Conservation (phyloP, 1,140 invertebrate genomes). For the Leptinotarsa lineolata region DNA sequence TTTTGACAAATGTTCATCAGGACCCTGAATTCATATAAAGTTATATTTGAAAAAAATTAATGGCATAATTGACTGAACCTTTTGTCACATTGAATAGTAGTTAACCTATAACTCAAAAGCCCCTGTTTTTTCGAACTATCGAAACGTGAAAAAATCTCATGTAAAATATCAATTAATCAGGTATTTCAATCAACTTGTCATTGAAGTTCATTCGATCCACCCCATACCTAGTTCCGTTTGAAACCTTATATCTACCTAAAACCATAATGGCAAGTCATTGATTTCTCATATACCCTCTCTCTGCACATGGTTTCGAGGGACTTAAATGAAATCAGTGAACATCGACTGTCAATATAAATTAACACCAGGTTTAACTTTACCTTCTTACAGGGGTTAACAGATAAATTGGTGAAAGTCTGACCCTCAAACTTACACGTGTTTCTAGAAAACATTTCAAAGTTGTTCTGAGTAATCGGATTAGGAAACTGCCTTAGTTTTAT, state of each 20-base stretch:
- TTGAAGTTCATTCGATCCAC: neutral
- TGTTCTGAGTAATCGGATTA: too few species aligned
- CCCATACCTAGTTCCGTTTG: conserved; percentile 14
- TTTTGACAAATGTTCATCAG: too few species aligned
- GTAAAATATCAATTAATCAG: conserved; percentile 1
- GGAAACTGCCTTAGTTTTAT: too few species aligned
- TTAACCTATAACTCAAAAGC: too few species aligned
- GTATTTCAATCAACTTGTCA: conserved; percentile 11
- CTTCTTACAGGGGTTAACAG: neutral
- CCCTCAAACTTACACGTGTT: too few species aligned
- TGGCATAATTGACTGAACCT: too few species aligned
- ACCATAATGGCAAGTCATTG: conserved; percentile 12
- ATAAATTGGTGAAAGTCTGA: conserved; percentile 6
- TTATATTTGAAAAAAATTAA: too few species aligned
- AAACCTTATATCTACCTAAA: conserved; percentile 15
- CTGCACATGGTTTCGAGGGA: conserved; percentile 1
- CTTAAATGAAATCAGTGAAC: conserved; percentile 24
- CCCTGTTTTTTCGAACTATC: too few species aligned
- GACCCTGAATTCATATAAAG: too few species aligned
- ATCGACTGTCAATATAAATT: conserved; percentile 22
- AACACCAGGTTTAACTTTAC: conserved; percentile 18
- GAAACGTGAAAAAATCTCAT: neutral
- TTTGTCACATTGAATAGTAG: too few species aligned
- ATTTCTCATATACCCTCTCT: conserved; percentile 1
- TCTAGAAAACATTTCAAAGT: too few species aligned